Evolutionary conservation across 1,140 invertebrate species (phyloP).

Genomic region (Batillaria attramentaria): DNA sequence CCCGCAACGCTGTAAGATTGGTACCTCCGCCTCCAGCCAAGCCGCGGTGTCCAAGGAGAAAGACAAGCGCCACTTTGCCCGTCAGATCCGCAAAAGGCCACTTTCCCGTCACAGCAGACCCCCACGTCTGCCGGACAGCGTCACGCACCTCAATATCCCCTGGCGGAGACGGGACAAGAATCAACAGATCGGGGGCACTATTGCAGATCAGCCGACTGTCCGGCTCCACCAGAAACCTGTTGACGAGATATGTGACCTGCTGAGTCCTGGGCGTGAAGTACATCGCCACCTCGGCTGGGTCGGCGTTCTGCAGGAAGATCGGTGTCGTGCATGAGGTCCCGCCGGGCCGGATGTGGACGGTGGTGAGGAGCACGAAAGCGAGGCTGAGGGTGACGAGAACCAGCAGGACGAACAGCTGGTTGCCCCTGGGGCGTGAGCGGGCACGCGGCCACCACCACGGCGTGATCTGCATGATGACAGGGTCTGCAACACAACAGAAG

Average conservation of each 20-base stretch:
- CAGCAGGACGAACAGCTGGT: not conserved
- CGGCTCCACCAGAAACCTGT: constrained; percentile 4
- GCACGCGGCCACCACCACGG: no score
- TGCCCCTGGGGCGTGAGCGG: not conserved
- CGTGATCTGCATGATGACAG: no score
- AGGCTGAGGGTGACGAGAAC: constrained; percentile 4
- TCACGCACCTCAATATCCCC: constrained; percentile 20
- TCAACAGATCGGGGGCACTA: constrained; percentile 19
- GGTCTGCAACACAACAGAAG: no score
- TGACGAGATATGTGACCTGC: not conserved
- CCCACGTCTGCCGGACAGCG: constrained; percentile 43
- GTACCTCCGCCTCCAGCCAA: no score
- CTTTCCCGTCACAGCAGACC: constrained; percentile 1
- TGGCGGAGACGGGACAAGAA: constrained; percentile 33
- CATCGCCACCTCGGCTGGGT: not conserved
- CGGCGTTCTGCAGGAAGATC: not conserved
- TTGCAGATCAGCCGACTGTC: constrained; percentile 9
- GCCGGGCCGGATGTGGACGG: not conserved
- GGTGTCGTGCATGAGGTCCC: not conserved
- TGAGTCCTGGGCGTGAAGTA: constrained; percentile 23
- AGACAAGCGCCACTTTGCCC: constrained; percentile 30
- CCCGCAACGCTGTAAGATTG: not conserved
- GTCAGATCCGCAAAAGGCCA: constrained; percentile 27
- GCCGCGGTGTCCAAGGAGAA: constrained; percentile 34
- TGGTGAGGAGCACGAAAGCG: not conserved